phyloP scores from a whole-genome alignment of 2,888 invertebrate species.

The Bedellia somnulentella region DNA sequence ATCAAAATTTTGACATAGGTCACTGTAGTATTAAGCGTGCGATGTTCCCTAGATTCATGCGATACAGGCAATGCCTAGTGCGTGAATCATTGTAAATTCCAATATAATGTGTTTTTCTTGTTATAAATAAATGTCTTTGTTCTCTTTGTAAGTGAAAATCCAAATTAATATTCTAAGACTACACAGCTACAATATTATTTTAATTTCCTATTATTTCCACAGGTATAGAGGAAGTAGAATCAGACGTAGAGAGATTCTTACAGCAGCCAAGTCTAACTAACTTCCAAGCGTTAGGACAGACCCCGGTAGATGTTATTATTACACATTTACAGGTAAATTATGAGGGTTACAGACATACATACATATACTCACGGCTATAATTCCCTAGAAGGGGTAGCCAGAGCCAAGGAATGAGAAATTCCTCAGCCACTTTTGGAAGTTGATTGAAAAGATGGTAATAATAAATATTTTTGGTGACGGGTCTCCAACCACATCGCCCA shows the following conservation, averaged over 20 bases:
- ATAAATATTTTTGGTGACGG: no score
- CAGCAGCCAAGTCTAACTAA: constrained; percentile 26
- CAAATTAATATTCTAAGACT: not conserved
- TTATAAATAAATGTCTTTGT: no score
- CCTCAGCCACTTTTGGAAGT: no score
- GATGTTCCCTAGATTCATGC: not conserved
- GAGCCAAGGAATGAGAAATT: no score
- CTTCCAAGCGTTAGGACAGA: constrained; percentile 22
- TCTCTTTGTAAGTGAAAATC: no score
- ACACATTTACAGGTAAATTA: constrained; percentile 29
- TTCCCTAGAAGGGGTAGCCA: no score
- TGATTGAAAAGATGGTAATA: no score
- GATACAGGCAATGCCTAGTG: not conserved
- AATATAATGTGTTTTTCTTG: no score
- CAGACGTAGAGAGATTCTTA: constrained; percentile 31
- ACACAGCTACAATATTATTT: not conserved
- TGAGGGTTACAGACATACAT: not conserved
- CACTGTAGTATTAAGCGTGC: no score
- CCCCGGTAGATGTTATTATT: constrained; percentile 30
- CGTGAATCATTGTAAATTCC: no score
- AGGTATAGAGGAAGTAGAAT: constrained; percentile 27
- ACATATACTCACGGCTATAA: not conserved
- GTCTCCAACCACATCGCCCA: no score
- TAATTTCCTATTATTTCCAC: constrained; percentile 7
- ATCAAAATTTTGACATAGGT: no score